Evolutionary conservation across 2,113 vertebrate species (phyloP).

Genomic region (Ammodramus savannarum): DNA sequence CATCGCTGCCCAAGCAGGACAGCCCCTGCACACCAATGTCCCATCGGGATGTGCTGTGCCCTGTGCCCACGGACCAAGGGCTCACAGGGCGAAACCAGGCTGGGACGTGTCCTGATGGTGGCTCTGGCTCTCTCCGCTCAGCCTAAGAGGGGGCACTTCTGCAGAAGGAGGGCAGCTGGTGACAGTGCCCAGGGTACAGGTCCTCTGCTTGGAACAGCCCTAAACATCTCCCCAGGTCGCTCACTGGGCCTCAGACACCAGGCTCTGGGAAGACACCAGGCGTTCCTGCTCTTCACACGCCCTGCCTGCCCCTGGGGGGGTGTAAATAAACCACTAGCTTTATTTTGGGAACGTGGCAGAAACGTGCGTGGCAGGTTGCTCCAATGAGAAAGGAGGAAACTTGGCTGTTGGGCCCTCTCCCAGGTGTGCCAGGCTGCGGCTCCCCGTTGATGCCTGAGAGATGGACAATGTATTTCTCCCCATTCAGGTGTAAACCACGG

Average conservation of each 20-base stretch:
- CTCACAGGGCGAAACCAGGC: neutral
- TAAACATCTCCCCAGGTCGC: accelerated
- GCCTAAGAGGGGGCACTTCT: neutral
- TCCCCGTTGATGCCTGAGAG: accelerated
- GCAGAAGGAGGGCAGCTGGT: neutral
- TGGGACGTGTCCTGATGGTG: accelerated
- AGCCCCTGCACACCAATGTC: neutral
- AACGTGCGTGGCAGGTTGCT: neutral
- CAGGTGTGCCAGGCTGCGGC: neutral
- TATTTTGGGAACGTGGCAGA: constrained; percentile 20
- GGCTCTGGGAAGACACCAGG: neutral
- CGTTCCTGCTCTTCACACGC: accelerated
- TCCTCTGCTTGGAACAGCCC: neutral
- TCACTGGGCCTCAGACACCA: neutral
- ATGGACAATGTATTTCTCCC: neutral
- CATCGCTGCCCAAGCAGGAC: neutral
- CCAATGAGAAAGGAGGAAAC: neutral
- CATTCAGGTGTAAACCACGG: neutral
- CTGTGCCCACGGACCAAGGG: accelerated
- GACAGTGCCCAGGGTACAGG: too few species aligned
- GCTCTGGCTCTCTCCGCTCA: accelerated
- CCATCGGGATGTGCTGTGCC: neutral
- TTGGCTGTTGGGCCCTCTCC: neutral
- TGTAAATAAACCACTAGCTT: constrained; percentile 16
- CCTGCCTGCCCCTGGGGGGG: neutral